These are phyloP conservation scores for Onthophagus sagittarius DNA, from an alignment of 2,888 invertebrate species.

Conservation along the genomic window DNA sequence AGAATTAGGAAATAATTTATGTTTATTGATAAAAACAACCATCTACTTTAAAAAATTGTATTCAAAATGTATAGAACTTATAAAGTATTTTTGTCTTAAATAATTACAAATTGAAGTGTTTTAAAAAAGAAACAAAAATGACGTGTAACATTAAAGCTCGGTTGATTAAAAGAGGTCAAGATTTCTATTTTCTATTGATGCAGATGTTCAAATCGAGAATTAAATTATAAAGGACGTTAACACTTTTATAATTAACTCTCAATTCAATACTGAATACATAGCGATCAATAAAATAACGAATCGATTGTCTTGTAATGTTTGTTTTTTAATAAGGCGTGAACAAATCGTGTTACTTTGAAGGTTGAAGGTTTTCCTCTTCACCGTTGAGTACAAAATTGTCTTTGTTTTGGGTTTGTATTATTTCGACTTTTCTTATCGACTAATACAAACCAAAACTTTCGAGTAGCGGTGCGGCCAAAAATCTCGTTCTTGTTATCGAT, in stretches of 20 bases:
- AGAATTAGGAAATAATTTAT: too few relatives aligned
- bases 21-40: too few relatives aligned
- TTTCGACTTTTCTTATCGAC: neutral
- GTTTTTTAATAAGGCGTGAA: neutral
- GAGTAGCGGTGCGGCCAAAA: too few relatives aligned
- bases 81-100: too few relatives aligned
- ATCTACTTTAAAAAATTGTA: too few relatives aligned
- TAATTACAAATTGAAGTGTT: too few relatives aligned
- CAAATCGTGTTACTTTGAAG: neutral
- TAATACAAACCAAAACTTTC: neutral
- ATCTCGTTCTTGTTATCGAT: neutral
- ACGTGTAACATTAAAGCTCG: too few relatives aligned
- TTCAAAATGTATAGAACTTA: too few relatives aligned
- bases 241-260: neutral
- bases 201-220: neutral
- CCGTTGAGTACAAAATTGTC: neutral
- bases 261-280: neutral
- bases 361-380: neutral
- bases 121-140: too few relatives aligned
- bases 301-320: neutral
- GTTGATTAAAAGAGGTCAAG: too few relatives aligned
- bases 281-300: too few relatives aligned
- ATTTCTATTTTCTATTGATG: slow-evolving; percentile 5
- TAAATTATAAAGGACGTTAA: neutral
- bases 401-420: neutral